Percentiles rank a stretch among this genome's conserved stretches.
Evolutionary conservation across 2,797 vertebrate species (phyloP).

Genomic region (Fundulus diaphanus): DNA sequence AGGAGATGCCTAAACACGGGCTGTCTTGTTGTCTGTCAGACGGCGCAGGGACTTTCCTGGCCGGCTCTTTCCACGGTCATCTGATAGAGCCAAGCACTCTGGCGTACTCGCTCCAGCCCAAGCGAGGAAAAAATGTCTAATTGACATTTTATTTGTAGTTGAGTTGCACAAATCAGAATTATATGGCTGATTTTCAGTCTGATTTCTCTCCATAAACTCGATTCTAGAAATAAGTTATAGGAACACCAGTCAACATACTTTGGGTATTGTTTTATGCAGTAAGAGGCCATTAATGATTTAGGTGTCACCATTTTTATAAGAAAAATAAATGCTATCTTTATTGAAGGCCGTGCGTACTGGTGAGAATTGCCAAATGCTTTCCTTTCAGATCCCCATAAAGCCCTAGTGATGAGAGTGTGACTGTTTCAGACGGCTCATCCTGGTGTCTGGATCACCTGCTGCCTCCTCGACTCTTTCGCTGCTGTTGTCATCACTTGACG

Average conservation of each 20-base stretch:
- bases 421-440: background rate
- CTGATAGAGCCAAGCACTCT: background rate
- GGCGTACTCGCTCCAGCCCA: background rate
- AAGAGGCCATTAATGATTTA: no score
- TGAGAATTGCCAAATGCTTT: background rate
- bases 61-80: background rate
- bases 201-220: background rate
- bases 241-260: no score
- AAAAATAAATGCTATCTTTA: no score
- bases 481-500: background rate
- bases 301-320: no score
- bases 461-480: background rate
- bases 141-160: background rate
- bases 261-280: no score
- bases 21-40: background rate
- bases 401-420: background rate
- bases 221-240: background rate
- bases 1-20: background rate
- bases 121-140: no score
- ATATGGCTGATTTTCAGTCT: background rate
- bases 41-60: background rate
- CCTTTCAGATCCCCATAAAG: background rate
- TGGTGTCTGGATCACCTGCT: background rate
- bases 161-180: background rate
- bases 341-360: no score